Percentiles rank a stretch among this genome's conserved stretches.
phyloP scores from a whole-genome alignment of 2,888 invertebrate species.

The Synanthedon formicaeformis region DNA sequence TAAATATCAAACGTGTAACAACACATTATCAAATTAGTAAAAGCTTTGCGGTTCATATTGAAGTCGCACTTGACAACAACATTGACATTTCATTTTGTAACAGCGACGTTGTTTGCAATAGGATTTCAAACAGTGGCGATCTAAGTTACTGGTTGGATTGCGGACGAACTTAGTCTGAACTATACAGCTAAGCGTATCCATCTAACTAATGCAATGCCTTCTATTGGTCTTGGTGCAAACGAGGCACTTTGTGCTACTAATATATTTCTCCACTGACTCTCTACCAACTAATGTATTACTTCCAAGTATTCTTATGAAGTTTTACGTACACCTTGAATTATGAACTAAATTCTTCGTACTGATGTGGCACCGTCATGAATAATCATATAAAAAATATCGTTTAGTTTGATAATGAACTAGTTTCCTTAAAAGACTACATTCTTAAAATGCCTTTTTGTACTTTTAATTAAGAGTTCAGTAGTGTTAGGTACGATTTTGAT shows the following conservation, averaged over 20 bases:
- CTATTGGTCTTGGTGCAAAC: slow-evolving; percentile 63
- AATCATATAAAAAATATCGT: too few species aligned
- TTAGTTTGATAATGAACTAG: too few species aligned
- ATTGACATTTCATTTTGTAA: slow-evolving; percentile 40
- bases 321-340: not conserved
- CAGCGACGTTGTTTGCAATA: slow-evolving; percentile 27
- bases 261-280: not conserved
- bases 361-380: too few species aligned
- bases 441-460: too few species aligned
- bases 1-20: too few species aligned
- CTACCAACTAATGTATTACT: not conserved
- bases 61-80: slow-evolving; percentile 16
- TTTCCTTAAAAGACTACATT: too few species aligned
- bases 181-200: slow-evolving; percentile 54
- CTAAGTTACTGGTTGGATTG: slow-evolving; percentile 59
- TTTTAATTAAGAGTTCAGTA: too few species aligned
- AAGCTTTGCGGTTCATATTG: not conserved
- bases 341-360: too few species aligned
- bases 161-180: slow-evolving; percentile 52
- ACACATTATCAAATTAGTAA: not conserved
- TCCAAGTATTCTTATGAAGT: not conserved
- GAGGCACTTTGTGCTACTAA: slow-evolving; percentile 46
- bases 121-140: slow-evolving; percentile 46
- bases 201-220: slow-evolving; percentile 66
- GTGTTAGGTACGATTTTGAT: too few species aligned